These are phyloP conservation scores for Synanthedon myopaeformis DNA, from an alignment of 2,888 invertebrate species.

Conservation along the genomic window DNA sequence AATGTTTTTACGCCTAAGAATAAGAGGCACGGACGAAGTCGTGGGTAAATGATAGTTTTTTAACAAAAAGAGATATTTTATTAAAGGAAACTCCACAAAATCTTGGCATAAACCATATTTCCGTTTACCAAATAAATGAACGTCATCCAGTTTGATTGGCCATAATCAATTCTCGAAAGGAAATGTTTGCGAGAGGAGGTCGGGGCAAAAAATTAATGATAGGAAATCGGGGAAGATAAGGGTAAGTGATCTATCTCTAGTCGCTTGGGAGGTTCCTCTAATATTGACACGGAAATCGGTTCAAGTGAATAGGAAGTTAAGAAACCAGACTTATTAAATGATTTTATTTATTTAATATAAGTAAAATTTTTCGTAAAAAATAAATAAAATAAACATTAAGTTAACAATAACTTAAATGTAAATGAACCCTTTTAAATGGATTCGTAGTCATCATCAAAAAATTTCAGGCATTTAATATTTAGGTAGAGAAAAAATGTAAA, in stretches of 20 bases:
- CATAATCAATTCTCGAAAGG: slow-evolving; percentile 37
- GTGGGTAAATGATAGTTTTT: no score
- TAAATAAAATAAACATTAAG: no score
- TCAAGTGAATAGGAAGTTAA: slow-evolving; percentile 6
- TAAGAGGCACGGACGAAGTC: no score
- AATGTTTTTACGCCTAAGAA: no score
- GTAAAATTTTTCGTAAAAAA: no score
- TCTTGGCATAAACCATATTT: slow-evolving; percentile 3
- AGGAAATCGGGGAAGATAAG: slow-evolving; percentile 38
- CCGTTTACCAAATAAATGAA: slow-evolving; percentile 23
- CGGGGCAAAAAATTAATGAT: slow-evolving; percentile 50
- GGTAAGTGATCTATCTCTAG: slow-evolving; percentile 28
- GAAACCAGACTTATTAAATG: background rate
- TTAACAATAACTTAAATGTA: no score
- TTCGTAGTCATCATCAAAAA: no score
- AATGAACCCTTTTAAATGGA: no score
- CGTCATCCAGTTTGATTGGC: slow-evolving; percentile 37
- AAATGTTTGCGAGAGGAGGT: slow-evolving; percentile 24
- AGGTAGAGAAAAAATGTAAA: no score
- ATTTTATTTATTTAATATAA: no score
- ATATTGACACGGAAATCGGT: slow-evolving; percentile 34
- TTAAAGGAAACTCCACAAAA: slow-evolving; percentile 2
- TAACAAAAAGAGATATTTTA: no score
- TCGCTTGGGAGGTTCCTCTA: slow-evolving; percentile 21
- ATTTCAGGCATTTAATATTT: no score